phyloP scores from a whole-genome alignment of 2,113 vertebrate genomes.

The Nibea albiflora region DNA sequence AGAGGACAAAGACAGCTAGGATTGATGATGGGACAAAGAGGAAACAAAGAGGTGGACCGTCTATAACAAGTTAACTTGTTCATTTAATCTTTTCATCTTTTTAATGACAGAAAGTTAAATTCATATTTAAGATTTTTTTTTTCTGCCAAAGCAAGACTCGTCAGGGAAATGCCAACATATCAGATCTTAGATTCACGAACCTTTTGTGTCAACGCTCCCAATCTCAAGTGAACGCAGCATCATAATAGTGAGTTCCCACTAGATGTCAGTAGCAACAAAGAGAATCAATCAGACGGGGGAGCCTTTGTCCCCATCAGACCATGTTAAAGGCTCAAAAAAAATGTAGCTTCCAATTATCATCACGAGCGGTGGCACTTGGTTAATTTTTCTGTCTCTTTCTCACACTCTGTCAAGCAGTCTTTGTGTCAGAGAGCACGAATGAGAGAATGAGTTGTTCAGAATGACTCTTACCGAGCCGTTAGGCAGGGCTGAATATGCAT shows the following conservation, averaged over 20 bases:
- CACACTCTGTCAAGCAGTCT: constrained; percentile 13
- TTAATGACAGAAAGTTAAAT: background rate
- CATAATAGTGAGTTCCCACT: constrained; percentile 53
- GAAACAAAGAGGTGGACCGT: background rate
- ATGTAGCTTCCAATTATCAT: constrained; percentile 18
- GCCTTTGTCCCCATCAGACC: constrained; percentile 58
- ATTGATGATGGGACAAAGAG: background rate
- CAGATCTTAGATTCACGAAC: background rate
- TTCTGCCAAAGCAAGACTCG: background rate
- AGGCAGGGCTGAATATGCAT: background rate
- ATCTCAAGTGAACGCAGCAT: background rate
- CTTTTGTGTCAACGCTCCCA: background rate
- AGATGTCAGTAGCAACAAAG: constrained; percentile 76
- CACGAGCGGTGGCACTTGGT: constrained; percentile 26
- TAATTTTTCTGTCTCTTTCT: constrained; percentile 26
- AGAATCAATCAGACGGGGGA: constrained; percentile 23
- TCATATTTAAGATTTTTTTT: background rate
- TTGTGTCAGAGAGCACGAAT: constrained; percentile 1
- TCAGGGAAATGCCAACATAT: too few relatives aligned
- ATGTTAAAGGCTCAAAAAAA: constrained; percentile 36
- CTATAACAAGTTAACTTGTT: background rate
- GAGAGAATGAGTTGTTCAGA: background rate
- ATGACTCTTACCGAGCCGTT: background rate
- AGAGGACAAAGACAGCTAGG: background rate
- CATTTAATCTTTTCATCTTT: background rate